Base-by-base conservation (phyloP, 2,113 vertebrate species). In the Oryzias melastigma region DNA sequence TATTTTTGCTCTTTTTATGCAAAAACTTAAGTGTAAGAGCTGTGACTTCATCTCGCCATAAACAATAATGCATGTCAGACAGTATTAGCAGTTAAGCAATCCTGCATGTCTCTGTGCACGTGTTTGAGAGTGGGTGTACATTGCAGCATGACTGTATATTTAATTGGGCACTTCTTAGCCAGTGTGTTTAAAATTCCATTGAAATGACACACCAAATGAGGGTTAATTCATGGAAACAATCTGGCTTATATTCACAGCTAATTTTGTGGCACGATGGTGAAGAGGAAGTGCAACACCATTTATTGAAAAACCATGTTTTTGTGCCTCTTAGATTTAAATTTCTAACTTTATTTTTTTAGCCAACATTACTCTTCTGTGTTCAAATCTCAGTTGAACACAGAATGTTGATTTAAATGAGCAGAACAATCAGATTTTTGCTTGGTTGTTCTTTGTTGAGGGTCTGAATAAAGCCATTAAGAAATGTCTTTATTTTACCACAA, bases 151-250 rank as follows among this genome's bases (percentile, higher is more conserved):
- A 48, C 46, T 78, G 67, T 87, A 80, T 85, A 75, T 83, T 78
- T 83, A 82, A 85, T 85, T 73, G 67, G 71, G 64, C 58, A 74
- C 73, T 68, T 85, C 67, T 80, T 81, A 75, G 71, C 60, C 72
- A 75, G 79, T 83, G 78, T 80, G 75, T 87, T 87, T 80, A 82
- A 88, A 84, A 87, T 81, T 86, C 85, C 81, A 73, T 56, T 63
- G 60, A 65, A 83, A 83, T 87, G 79, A 87, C 81, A 85, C 78
- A 82, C 25, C 40, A 71, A 71, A 68, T 71, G 63, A 58, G 69
- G 81, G 75, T 69, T 86, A 81, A 78, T 70, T 80, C 65, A 56
- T 84, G 73, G 82, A 85, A 84, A 77, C 67, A 72, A 67, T 73
- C 68, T 71, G 69, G 65, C 66, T 85, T 58, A 24, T 55, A 72